Percentiles rank a stretch among this genome's conserved stretches.
Conservation (phyloP, 2,797 vertebrate species). For the Vespertilio murinus region DNA sequence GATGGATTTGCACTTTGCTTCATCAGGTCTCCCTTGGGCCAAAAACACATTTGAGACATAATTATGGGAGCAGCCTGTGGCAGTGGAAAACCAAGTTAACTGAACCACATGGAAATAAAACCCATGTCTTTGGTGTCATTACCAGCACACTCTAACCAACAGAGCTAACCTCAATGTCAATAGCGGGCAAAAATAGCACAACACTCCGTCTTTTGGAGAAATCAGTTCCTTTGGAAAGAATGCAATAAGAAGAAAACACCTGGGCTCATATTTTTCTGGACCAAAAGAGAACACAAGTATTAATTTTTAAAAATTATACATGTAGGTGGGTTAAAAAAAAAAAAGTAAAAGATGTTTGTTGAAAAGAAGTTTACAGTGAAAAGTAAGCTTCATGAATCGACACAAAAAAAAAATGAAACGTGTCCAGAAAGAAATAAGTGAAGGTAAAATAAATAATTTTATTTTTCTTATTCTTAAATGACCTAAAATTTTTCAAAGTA, state of each 20-base stretch:
- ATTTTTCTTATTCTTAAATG: slow-evolving; percentile 11
- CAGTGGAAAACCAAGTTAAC: slow-evolving; percentile 75
- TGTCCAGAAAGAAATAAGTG: not conserved
- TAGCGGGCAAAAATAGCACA: slow-evolving; percentile 69
- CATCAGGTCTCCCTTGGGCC: slow-evolving; percentile 55
- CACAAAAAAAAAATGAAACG: not conserved
- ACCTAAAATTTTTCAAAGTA: not conserved
- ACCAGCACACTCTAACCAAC: slow-evolving; percentile 71
- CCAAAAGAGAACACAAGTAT: not conserved
- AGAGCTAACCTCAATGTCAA: slow-evolving; percentile 75
- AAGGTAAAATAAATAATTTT: not conserved
- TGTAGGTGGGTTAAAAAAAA: not conserved
- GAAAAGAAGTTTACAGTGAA: not conserved
- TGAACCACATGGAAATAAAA: slow-evolving; percentile 78
- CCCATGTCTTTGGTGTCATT: slow-evolving; percentile 75
- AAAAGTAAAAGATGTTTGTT: not conserved
- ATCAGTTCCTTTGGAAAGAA: slow-evolving; percentile 67
- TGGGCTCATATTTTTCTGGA: slow-evolving; percentile 40
- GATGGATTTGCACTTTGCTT: slow-evolving; percentile 61
- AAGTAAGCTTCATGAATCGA: not conserved
- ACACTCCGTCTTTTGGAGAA: slow-evolving; percentile 51
- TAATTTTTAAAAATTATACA: slow-evolving; percentile 28
- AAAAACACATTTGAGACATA: slow-evolving; percentile 71
- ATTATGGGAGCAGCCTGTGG: slow-evolving; percentile 72
- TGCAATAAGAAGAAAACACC: slow-evolving; percentile 67